These are phyloP conservation scores for Cordilura impudica DNA, from an alignment of 2,888 invertebrate genomes.

Conservation along the genomic window DNA sequence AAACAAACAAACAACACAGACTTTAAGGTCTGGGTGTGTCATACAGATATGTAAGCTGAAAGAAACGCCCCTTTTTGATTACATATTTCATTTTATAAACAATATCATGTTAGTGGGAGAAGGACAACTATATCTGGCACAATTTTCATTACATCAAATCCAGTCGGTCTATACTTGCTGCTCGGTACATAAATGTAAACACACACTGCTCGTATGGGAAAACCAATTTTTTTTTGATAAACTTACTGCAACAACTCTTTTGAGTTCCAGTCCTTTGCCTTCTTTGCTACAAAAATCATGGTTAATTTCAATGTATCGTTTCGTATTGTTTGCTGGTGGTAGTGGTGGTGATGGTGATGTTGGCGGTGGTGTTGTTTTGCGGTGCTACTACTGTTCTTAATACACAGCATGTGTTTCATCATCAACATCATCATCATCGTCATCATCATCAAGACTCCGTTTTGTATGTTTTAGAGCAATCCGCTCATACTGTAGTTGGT, in stretches of 20 bases:
- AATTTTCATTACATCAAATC: background rate
- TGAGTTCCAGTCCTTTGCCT: conserved; percentile 14
- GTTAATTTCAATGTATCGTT: conserved; percentile 50
- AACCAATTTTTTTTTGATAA: conserved; percentile 6
- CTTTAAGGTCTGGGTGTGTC: conserved; percentile 30
- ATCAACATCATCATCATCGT: background rate
- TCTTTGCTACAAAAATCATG: conserved; percentile 35
- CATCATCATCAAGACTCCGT: background rate
- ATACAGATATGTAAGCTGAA: background rate
- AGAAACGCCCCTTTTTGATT: conserved; percentile 35
- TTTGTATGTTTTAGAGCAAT: background rate
- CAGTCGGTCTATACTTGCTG: too few species aligned
- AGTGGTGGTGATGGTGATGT: conserved; percentile 22
- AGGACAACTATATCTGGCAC: conserved; percentile 30
- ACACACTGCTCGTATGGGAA: background rate
- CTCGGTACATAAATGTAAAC: background rate
- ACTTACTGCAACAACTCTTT: conserved; percentile 42
- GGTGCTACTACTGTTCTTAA: background rate
- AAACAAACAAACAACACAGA: background rate
- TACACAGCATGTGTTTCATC: background rate
- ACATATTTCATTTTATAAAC: background rate
- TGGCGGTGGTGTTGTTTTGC: background rate
- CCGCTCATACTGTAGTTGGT: conserved; percentile 17
- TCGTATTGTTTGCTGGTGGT: background rate
- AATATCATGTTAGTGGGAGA: conserved; percentile 18